phyloP scores from a whole-genome alignment of 2,888 invertebrate species.

The Lypha dubia region DNA sequence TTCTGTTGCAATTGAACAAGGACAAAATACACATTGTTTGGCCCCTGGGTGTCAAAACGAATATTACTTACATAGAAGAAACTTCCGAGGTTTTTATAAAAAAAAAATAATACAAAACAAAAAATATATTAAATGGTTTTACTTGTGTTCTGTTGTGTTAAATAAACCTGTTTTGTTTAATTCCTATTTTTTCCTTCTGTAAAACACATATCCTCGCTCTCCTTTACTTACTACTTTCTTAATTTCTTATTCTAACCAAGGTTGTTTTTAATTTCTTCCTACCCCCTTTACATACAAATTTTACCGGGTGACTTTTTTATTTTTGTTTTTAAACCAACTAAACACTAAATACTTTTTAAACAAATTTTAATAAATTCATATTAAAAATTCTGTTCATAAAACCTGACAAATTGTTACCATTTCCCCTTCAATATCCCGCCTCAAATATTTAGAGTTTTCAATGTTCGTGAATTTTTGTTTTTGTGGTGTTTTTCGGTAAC shows the following conservation, averaged over 20 bases:
- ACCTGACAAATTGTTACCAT: constrained; percentile 33
- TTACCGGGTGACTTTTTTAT: constrained; percentile 32
- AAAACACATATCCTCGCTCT: constrained; percentile 29
- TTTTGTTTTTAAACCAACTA: constrained; percentile 22
- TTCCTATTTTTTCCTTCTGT: constrained; percentile 53
- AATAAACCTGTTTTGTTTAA: constrained; percentile 49
- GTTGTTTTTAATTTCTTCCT: not conserved
- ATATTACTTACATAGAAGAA: constrained; percentile 96
- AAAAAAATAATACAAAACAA: too few species aligned
- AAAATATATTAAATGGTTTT: constrained; percentile 44
- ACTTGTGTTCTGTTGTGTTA: constrained; percentile 67
- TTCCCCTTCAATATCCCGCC: constrained; percentile 14
- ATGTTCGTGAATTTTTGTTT: constrained; percentile 14
- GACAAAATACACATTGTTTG: constrained; percentile 98
- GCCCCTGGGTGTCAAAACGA: constrained; percentile 97
- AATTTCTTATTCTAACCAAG: constrained; percentile 30
- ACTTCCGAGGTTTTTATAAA: constrained; percentile 91
- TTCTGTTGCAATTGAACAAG: constrained; percentile 99
- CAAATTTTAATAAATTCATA: constrained; percentile 44
- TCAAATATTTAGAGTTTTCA: constrained; percentile 21
- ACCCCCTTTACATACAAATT: not conserved
- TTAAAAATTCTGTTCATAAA: constrained; percentile 49
- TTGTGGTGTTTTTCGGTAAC: constrained; percentile 19
- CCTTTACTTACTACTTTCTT: constrained; percentile 5
- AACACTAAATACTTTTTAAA: constrained; percentile 29